Conservation (phyloP, 64 coral and sea anemone genomes). For the Hydrozoanthus tunicans region DNA sequence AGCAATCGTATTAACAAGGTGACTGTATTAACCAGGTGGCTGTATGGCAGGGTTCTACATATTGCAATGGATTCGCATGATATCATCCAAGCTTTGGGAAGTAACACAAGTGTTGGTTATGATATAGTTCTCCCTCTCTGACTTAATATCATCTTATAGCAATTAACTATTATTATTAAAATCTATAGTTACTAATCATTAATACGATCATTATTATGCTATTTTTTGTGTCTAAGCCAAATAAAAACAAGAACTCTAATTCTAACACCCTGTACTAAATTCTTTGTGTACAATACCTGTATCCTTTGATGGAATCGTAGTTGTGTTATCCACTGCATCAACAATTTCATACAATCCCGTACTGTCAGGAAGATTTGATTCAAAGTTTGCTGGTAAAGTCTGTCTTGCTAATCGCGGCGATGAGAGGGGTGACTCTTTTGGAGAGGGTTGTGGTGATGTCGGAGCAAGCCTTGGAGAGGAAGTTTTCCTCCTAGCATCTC, state of each 20-base stretch:
- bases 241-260: background rate
- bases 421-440: background rate
- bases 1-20: too few relatives aligned
- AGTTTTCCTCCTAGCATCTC: background rate
- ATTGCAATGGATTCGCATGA: too few relatives aligned
- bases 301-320: background rate
- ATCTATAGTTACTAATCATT: too few relatives aligned
- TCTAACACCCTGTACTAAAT: background rate
- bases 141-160: too few relatives aligned
- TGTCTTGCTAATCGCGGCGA: background rate
- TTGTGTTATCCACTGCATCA: background rate
- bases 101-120: too few relatives aligned
- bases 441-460: slow-evolving; percentile 19
- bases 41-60: too few relatives aligned
- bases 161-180: too few relatives aligned
- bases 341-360: slow-evolving; percentile 45
- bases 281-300: slow-evolving; percentile 3
- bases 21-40: too few relatives aligned
- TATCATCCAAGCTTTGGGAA: too few relatives aligned
- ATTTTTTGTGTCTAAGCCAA: too few relatives aligned
- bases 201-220: background rate
- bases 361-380: slow-evolving; percentile 16
- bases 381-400: slow-evolving; percentile 40
- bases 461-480: slow-evolving; percentile 1
- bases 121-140: too few relatives aligned